Evolutionary conservation across 1,140 invertebrate species (phyloP).

Genomic region (Trigoniulus corallinus): DNA sequence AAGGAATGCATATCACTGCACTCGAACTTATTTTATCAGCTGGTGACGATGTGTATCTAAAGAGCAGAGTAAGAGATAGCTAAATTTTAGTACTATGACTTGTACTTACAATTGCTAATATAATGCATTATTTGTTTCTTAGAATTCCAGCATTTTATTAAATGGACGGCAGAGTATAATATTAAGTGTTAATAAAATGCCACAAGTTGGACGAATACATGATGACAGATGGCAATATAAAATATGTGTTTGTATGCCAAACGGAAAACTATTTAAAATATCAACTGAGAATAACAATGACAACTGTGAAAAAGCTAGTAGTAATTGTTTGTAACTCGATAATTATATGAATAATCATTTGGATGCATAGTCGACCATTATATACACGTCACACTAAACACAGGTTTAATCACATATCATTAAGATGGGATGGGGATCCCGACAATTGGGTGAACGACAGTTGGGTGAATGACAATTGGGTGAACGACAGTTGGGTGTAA

Average conservation of each 20-base stretch:
- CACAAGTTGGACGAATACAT: slow-evolving; percentile 7
- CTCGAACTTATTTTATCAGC: slow-evolving; percentile 3
- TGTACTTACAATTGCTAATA: background rate
- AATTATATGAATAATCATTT: no score
- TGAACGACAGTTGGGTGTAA: no score
- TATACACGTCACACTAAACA: no score
- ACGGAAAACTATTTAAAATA: slow-evolving; percentile 18
- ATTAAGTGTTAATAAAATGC: background rate
- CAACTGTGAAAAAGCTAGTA: slow-evolving; percentile 12
- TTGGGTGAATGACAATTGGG: no score
- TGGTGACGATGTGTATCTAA: slow-evolving; percentile 3
- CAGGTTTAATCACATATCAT: no score
- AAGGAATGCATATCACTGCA: background rate
- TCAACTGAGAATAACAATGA: slow-evolving; percentile 14
- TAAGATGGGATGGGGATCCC: no score
- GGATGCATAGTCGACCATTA: no score
- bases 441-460: no score
- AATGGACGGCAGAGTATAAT: background rate
- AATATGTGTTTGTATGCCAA: slow-evolving; percentile 19
- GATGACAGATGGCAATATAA: slow-evolving; percentile 14
- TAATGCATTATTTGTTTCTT: background rate
- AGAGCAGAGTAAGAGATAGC: background rate
- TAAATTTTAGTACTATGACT: background rate
- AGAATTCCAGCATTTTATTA: slow-evolving; percentile 4
- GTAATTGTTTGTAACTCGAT: no score